Percentiles rank a stretch among this genome's conserved stretches.
Conservation (phyloP, 2,888 invertebrate species). For the Trissolcus japonicus region DNA sequence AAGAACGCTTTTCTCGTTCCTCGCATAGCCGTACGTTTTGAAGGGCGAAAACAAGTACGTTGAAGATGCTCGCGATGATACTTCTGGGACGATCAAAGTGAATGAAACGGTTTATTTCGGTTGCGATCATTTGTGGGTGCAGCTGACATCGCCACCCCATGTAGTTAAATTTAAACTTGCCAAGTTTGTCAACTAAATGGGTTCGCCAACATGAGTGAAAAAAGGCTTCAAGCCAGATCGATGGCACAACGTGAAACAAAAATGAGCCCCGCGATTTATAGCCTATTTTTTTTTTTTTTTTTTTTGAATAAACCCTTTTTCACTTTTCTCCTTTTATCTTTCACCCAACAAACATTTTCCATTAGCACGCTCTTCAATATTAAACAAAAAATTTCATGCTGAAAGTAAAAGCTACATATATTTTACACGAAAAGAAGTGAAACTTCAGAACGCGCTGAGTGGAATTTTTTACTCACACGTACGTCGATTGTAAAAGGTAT, state of each 20-base stretch:
- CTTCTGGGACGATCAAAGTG: conserved; percentile 31
- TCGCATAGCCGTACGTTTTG: too few species aligned
- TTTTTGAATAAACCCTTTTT: too few species aligned
- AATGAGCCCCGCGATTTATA: background rate
- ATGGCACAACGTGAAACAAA: conserved; percentile 13
- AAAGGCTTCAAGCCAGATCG: conserved; percentile 14
- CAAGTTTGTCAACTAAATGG: conserved; percentile 44
- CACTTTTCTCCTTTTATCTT: background rate
- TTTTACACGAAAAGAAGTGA: background rate
- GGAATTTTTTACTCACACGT: conserved; percentile 8
- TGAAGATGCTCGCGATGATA: conserved; percentile 20
- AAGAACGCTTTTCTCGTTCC: background rate
- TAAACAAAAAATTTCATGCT: background rate
- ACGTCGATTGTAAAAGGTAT: conserved; percentile 15
- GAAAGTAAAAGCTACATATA: background rate
- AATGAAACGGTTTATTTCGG: conserved; percentile 50
- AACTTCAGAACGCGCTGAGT: background rate
- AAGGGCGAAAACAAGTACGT: background rate
- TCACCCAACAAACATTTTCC: background rate
- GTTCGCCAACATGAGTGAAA: conserved; percentile 11
- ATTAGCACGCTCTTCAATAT: background rate
- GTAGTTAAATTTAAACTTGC: conserved; percentile 59
- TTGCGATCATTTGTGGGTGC: conserved; percentile 55
- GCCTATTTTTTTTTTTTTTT: too few species aligned
- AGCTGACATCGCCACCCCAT: conserved; percentile 55